These are phyloP conservation scores for Aldabrachelys gigantea DNA, from an alignment of 2,113 vertebrate species.

Conservation along the genomic window DNA sequence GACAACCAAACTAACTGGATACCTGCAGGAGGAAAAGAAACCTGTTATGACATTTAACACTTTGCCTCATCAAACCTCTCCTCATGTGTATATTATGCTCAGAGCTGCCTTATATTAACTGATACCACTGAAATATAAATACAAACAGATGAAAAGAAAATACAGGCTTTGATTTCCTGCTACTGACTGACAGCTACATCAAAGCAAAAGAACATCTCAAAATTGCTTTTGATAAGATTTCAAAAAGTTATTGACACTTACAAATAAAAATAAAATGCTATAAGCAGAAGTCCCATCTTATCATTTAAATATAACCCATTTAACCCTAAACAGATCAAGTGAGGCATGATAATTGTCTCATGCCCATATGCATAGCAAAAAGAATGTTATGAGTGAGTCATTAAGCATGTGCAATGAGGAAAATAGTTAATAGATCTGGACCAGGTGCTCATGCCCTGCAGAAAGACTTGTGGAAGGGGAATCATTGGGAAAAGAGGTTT, in stretches of 20 bases:
- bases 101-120: background rate
- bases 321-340: background rate
- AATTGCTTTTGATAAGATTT: background rate
- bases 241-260: background rate
- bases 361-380: background rate
- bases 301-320: background rate
- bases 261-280: constrained; percentile 4
- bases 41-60: background rate
- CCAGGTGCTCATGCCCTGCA: background rate
- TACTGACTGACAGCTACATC: background rate
- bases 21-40: constrained; percentile 33
- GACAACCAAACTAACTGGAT: constrained; percentile 16
- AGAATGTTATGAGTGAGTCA: background rate
- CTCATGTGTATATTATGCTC: background rate
- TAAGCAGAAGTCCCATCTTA: background rate
- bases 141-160: background rate
- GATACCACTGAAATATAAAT: background rate
- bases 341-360: background rate
- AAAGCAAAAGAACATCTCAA: background rate
- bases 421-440: background rate
- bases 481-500: background rate
- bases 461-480: background rate
- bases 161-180: background rate
- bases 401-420: background rate
- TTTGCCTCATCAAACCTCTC: background rate